Conservation (phyloP, 2,797 vertebrate species). For the Artibeus jamaicensis region DNA sequence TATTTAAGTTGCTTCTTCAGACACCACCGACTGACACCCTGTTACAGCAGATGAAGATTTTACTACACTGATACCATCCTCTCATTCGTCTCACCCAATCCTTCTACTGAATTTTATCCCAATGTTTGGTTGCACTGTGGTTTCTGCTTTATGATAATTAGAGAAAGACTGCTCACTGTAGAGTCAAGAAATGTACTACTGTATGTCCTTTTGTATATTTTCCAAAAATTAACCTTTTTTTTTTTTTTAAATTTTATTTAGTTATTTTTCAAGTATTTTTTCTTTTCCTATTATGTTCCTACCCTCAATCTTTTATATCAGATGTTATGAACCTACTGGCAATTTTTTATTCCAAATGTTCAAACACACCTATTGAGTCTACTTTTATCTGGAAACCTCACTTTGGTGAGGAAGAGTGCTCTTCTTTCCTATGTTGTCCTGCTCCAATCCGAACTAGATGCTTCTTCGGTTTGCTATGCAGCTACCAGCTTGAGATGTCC, state of each 20-base stretch:
- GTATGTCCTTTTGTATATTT: background rate
- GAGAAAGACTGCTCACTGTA: background rate
- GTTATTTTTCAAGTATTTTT: too few species aligned
- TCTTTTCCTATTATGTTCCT: background rate
- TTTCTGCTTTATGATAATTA: background rate
- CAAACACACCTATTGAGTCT: background rate
- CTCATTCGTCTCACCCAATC: background rate
- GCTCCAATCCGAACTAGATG: background rate
- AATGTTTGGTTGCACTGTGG: background rate
- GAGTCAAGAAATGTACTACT: background rate
- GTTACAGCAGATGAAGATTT: background rate
- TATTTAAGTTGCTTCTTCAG: background rate
- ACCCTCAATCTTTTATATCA: background rate
- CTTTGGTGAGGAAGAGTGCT: background rate
- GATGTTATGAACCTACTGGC: background rate
- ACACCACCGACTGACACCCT: background rate
- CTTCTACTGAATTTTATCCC: background rate
- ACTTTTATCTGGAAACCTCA: background rate
- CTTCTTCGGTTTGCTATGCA: background rate
- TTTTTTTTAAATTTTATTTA: too few species aligned
- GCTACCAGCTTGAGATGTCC: background rate
- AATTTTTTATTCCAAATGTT: constrained; percentile 12
- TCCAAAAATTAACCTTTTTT: too few species aligned
- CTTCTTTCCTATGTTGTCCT: background rate
- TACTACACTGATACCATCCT: background rate